A percentile compares a stretch with the other conserved stretches of the same genome.
Conservation (phyloP, 2,888 invertebrate genomes). For the Xestia xanthographa region DNA sequence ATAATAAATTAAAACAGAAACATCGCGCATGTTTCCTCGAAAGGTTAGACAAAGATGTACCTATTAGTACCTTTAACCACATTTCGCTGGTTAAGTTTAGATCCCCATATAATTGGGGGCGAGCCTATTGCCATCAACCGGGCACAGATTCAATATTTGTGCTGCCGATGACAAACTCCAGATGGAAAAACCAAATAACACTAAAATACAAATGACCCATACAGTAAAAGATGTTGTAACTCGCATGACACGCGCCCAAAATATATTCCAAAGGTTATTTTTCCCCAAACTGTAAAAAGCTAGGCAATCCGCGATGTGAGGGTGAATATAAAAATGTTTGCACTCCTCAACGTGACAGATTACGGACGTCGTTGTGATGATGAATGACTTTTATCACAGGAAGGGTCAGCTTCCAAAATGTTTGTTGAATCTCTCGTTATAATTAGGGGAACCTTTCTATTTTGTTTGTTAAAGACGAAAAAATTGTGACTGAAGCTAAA, state of each 20-base stretch:
- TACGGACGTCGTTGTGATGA: slow-evolving; percentile 32
- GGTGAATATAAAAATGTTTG: slow-evolving; percentile 50
- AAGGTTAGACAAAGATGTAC: not conserved
- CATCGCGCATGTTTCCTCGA: not conserved
- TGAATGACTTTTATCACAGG: slow-evolving; percentile 39
- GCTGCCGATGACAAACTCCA: not conserved
- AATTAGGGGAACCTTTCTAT: slow-evolving; percentile 13
- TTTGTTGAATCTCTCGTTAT: slow-evolving; percentile 16
- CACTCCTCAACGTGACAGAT: slow-evolving; percentile 41
- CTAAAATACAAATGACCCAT: not conserved
- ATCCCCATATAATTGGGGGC: not conserved
- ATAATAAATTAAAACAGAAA: not conserved
- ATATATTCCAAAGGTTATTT: not conserved
- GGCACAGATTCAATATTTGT: not conserved
- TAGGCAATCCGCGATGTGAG: slow-evolving; percentile 3
- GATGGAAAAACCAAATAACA: not conserved
- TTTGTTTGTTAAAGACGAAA: not conserved
- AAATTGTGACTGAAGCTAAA: not conserved
- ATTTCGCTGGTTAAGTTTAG: not conserved
- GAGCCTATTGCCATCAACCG: not conserved
- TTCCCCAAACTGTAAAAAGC: not conserved
- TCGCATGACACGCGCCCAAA: not conserved
- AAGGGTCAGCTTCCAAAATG: slow-evolving; percentile 33
- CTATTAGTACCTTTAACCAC: not conserved
- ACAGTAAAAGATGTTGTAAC: not conserved